phyloP scores from a whole-genome alignment of 2,888 invertebrate genomes.

The Amitus sp. region DNA sequence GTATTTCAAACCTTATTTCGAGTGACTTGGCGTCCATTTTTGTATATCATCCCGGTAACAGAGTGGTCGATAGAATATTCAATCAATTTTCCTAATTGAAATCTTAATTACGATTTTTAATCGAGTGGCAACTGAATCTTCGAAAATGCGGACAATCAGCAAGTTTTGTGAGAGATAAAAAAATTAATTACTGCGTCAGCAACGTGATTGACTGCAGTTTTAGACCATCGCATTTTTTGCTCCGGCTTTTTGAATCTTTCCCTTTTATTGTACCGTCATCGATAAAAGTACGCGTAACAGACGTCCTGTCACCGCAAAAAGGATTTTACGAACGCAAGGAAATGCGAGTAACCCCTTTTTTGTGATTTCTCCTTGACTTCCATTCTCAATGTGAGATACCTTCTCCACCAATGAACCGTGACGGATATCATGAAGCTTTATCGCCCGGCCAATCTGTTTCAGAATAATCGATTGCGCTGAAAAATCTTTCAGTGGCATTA shows the following conservation, averaged over 20 bases:
- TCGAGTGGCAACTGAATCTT: background rate
- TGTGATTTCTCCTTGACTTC: slow-evolving; percentile 35
- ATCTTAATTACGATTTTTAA: background rate
- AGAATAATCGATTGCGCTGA: slow-evolving; percentile 34
- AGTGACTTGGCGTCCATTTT: too few relatives aligned
- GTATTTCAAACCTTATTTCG: background rate
- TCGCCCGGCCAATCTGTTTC: slow-evolving; percentile 26
- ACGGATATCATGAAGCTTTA: slow-evolving; percentile 36
- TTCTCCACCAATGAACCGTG: slow-evolving; percentile 39
- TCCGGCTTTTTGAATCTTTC: slow-evolving; percentile 19
- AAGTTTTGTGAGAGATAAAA: background rate
- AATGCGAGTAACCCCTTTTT: slow-evolving; percentile 26
- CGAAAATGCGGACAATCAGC: too few relatives aligned
- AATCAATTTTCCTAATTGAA: background rate
- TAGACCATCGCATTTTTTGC: slow-evolving; percentile 26
- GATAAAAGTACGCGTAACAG: slow-evolving; percentile 36
- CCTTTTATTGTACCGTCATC: slow-evolving; percentile 37
- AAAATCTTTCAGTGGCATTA: slow-evolving; percentile 28
- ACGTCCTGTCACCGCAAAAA: slow-evolving; percentile 19
- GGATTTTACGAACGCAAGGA: slow-evolving; percentile 28
- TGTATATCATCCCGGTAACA: background rate
- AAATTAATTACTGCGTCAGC: background rate
- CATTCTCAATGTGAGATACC: slow-evolving; percentile 32
- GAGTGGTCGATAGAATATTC: background rate
- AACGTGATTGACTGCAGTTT: slow-evolving; percentile 12